phyloP scores from a whole-genome alignment of 2,797 vertebrate species.

The Jordanella pulchra region DNA sequence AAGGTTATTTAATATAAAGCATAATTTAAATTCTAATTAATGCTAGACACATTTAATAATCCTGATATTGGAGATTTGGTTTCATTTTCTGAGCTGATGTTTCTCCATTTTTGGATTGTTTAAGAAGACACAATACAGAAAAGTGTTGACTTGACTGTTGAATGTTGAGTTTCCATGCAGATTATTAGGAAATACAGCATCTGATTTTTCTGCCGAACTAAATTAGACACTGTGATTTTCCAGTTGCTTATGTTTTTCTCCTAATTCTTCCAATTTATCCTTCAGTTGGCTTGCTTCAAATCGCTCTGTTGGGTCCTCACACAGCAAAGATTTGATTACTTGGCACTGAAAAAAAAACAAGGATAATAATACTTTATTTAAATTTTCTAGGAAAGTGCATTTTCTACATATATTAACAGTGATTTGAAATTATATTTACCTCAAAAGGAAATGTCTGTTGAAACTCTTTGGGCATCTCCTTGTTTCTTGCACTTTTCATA shows the following conservation, averaged over 20 bases:
- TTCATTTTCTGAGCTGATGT: fast-evolving
- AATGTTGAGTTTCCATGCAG: neutral
- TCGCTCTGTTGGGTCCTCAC: constrained; percentile 49
- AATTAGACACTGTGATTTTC: constrained; percentile 42
- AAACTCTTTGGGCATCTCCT: constrained; percentile 54
- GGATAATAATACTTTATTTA: too few relatives aligned
- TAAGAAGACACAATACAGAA: neutral
- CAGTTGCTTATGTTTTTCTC: fast-evolving
- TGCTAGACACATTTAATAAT: neutral
- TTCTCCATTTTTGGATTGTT: neutral
- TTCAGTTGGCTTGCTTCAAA: constrained; percentile 55
- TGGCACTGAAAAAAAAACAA: constrained; percentile 46
- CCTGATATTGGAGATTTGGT: neutral
- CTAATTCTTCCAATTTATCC: constrained; percentile 28
- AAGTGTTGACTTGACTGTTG: neutral
- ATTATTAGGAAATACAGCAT: neutral
- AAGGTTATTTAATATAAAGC: neutral
- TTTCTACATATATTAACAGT: neutral
- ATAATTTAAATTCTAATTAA: too few relatives aligned
- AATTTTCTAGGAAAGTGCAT: neutral
- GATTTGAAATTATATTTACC: constrained; percentile 48
- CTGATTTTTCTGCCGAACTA: neutral
- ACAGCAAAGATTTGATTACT: constrained; percentile 67
- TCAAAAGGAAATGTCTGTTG: constrained; percentile 40
- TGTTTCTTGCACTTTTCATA: constrained; percentile 9